Conservation (phyloP, 2,888 invertebrate species). For the Tenthredo scrophulariae region DNA sequence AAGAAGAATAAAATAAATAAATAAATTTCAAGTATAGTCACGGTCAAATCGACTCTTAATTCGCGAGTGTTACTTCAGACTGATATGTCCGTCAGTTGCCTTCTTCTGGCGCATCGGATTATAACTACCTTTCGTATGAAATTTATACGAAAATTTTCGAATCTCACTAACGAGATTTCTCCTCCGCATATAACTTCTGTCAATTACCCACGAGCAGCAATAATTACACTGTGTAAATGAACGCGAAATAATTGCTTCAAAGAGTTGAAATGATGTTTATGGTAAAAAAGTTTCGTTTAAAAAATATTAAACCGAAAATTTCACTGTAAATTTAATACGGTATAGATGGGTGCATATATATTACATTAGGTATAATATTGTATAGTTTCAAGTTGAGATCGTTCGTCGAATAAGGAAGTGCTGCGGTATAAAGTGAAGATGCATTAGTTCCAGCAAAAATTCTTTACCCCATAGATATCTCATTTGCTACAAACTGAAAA, state of each 20-base stretch:
- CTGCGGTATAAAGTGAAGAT: neutral
- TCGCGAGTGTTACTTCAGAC: constrained; percentile 38
- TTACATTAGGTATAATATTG: neutral
- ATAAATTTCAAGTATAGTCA: constrained; percentile 20
- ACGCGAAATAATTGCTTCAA: neutral
- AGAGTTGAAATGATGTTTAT: neutral
- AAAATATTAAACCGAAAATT: neutral
- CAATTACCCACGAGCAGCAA: neutral
- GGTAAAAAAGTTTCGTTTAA: neutral
- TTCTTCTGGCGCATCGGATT: neutral
- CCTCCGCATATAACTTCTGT: constrained; percentile 3
- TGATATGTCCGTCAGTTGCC: neutral
- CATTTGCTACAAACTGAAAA: constrained; percentile 24
- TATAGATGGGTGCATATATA: neutral
- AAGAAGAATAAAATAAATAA: constrained; percentile 52
- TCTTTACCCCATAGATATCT: constrained; percentile 23
- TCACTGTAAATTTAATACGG: neutral
- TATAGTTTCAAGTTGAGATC: neutral
- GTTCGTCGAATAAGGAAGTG: neutral
- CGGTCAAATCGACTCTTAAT: constrained; percentile 26
- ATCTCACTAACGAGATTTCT: constrained; percentile 18
- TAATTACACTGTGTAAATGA: neutral
- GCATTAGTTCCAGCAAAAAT: constrained; percentile 4
- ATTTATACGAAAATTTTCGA: constrained; percentile 20
- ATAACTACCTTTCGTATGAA: constrained; percentile 6